Conservation (phyloP, 2,888 invertebrate species). For the Nycteola revayana region DNA sequence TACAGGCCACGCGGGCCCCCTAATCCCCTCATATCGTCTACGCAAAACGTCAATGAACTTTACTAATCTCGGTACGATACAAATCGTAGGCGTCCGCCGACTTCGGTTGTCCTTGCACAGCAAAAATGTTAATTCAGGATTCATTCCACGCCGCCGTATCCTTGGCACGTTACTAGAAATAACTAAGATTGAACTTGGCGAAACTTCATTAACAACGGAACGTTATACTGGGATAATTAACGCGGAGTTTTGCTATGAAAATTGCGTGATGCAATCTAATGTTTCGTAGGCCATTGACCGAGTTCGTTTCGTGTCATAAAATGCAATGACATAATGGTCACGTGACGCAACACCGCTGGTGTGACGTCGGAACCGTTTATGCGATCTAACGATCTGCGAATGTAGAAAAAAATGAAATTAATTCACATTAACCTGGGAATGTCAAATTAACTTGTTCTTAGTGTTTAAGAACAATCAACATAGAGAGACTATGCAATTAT, state of each 20-base stretch:
- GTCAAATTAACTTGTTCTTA: constrained; percentile 1
- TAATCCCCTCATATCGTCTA: constrained; percentile 56
- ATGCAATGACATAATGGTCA: constrained; percentile 43
- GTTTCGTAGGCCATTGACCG: constrained; percentile 48
- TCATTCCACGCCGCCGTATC: constrained; percentile 48
- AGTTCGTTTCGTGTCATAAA: constrained; percentile 39
- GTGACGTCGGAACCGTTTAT: constrained; percentile 33
- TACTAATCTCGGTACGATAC: constrained; percentile 61
- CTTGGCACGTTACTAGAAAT: constrained; percentile 42
- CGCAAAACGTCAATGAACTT: constrained; percentile 75
- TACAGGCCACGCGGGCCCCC: constrained; percentile 35
- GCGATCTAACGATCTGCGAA: constrained; percentile 20
- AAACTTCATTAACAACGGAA: constrained; percentile 49
- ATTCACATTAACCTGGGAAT: background rate
- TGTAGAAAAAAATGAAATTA: constrained; percentile 4
- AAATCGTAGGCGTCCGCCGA: constrained; percentile 48
- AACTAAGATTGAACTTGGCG: constrained; percentile 47
- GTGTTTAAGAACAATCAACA: too few species aligned
- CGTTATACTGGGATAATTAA: constrained; percentile 38
- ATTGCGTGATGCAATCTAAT: constrained; percentile 41
- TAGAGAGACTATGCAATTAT: constrained; percentile 1
- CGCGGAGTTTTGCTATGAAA: constrained; percentile 32
- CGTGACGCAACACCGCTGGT: constrained; percentile 24
- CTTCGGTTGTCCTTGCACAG: constrained; percentile 39
- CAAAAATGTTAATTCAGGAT: constrained; percentile 54